Evolutionary conservation across 2,888 invertebrate species (phyloP), one percentile per base, ranked within the genome.

Genomic region (Piscicola geometra): DNA sequence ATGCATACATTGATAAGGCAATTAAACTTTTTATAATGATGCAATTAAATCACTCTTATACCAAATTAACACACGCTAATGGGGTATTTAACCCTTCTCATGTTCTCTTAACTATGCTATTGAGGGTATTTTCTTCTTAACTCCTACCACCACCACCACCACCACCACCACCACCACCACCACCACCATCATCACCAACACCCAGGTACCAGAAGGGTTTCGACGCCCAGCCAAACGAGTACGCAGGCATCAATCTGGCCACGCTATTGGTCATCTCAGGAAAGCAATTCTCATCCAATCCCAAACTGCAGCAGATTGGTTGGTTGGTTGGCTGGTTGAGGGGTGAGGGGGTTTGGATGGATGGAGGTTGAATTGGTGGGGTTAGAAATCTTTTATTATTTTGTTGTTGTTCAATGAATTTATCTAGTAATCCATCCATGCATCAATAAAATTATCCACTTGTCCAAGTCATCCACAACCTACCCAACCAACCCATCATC

Each of bases 211-310:
- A 95, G 81, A 93, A 94, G 86, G 96, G 85, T 71, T 99, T 99
- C 85, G 94, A 97, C 86, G 92, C 96, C 69, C 97, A 98, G 85
- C 98, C 97, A 0, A 95, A 98, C 86, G 98, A 98, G 87, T 99
- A 98, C 87, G 97, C 98, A 35, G 99, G 98, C 76, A 97, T 99
- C 79, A 99, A 99, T 88, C 89, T 99, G 82, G 98, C 98, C 52
- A 99, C 99, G 0, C 88, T 99, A 60, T 88, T 99, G 77, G 96
- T 98, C 76, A 96, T 98, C 81, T 93, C 92, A 80, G 98, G 99
- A 72, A 93, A 94, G 85, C 93, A 95, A 84, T 95, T 99, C 84
- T 91, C 92, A 76, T 82, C 82, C 30, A 86, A 86, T 75, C 80
- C 82, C 12, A 86, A 87, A 77, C 83, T 87, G 77, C 86, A 86